Base-by-base conservation (phyloP, 2,113 vertebrate species). In the Eretmochelys imbricata region DNA sequence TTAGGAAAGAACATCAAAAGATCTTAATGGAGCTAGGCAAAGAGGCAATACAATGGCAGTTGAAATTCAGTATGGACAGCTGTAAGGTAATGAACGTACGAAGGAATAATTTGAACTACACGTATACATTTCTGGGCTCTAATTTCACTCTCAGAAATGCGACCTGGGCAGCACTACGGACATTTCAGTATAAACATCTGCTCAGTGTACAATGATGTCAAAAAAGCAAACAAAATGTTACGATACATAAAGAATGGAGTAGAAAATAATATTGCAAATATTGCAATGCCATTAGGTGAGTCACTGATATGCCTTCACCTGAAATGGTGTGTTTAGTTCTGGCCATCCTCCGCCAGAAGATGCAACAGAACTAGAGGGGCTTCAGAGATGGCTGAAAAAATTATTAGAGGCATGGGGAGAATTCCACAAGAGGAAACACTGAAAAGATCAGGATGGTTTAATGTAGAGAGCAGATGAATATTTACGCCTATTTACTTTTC, bases 131-230 rank as follows among this genome's bases (percentile, higher is more conserved):
- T 25, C 72, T 76, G 38, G 72, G 5, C 46, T 27, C 72, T 72
- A 76, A 42, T 46, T 76, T 46, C 48, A 76, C 75, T 76, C 1
- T 20, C 1, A 6, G n/a, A 31, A 51, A 42, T 55, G 35, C 42
- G 50, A 59, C 69, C 38, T 22, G 3, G 42, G 8, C 1, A 1
- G 17, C 29, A 53, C 38, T 55, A 22, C 54, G 78, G 69, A 20
- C 12, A 55, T 82, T 25, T 48, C 14, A 3, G 35, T 20, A 59
- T 35, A 92, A 46, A 4, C 29, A 27, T 48, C 48, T 49, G 22
- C 87, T 88, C n/a, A 9, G 0, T 79, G 7, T 48, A 0, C 0
- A 62, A 38, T 4, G 83, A 9, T 53, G 27, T 55, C 54, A 88
- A 82, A 92, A 85, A 75, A 48, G 29, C 8, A 69, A 38, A 72